Evolutionary conservation across 2,888 invertebrate genomes (phyloP).

Genomic region (Rhingia campestris): DNA sequence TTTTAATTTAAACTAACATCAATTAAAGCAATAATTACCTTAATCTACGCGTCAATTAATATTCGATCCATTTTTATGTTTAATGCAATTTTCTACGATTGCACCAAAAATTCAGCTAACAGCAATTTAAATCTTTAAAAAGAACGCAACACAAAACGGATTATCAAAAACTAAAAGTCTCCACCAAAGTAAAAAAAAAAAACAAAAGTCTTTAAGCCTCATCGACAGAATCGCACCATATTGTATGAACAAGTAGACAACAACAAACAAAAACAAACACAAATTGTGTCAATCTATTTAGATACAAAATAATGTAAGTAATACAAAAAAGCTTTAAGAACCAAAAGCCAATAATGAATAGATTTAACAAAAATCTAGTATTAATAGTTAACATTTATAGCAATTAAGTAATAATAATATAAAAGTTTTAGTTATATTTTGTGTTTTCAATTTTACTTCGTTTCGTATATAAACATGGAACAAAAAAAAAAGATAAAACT

Average conservation of each 20-base stretch:
- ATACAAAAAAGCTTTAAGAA: conserved; percentile 67
- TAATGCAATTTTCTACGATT: no score
- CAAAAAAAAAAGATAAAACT: conserved; percentile 9
- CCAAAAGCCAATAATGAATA: conserved; percentile 68
- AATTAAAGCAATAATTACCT: background rate
- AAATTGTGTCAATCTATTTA: conserved; percentile 38
- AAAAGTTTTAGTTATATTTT: conserved; percentile 22
- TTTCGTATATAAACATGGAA: conserved; percentile 30
- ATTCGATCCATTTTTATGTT: background rate
- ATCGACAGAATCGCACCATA: conserved; percentile 9
- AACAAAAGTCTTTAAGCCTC: background rate
- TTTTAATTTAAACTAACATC: background rate
- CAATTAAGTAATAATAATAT: conserved; percentile 64
- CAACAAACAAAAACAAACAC: conserved; percentile 13
- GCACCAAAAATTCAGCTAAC: no score
- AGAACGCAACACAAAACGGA: no score
- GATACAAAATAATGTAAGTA: conserved; percentile 34
- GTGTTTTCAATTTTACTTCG: conserved; percentile 54
- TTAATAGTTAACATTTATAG: conserved; percentile 73
- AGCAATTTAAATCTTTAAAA: no score
- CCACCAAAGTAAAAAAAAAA: background rate
- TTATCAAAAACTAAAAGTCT: no score
- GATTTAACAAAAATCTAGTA: conserved; percentile 69
- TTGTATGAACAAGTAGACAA: conserved; percentile 3
- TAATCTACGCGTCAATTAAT: conserved; percentile 9